phyloP scores from a whole-genome alignment of 2,113 vertebrate species.

The Apaloderma vittatum region DNA sequence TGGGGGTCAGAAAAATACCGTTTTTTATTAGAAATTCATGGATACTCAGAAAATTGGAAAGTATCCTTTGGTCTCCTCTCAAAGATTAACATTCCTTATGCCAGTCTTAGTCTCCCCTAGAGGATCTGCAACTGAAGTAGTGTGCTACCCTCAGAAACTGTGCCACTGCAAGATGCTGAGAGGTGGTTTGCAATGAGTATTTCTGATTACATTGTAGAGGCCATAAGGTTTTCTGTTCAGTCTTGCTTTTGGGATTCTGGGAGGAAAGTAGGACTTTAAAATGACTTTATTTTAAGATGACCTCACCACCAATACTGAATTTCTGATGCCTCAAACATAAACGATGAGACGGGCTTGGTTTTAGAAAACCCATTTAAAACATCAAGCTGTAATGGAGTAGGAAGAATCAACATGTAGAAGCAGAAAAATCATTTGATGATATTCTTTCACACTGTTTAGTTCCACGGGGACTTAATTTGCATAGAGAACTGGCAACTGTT shows the following conservation, averaged over 20 bases:
- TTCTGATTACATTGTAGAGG: background rate
- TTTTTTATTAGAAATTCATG: background rate
- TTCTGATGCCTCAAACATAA: background rate
- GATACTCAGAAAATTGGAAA: background rate
- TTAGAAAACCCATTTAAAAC: background rate
- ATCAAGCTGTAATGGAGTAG: background rate
- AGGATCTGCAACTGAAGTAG: rapidly evolving
- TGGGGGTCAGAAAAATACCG: background rate
- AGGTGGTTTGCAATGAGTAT: background rate
- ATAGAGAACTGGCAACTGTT: background rate
- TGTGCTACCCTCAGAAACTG: background rate
- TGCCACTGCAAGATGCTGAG: background rate
- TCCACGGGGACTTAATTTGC: background rate
- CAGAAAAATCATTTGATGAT: background rate
- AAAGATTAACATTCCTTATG: background rate
- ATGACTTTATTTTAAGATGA: background rate
- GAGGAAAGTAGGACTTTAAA: background rate
- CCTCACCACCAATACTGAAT: background rate
- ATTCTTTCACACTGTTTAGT: background rate
- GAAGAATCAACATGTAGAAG: background rate
- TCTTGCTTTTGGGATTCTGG: background rate
- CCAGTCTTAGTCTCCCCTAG: background rate
- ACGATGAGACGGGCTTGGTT: background rate
- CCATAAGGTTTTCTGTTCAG: background rate
- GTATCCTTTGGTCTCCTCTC: background rate